These are phyloP conservation scores for Odontamblyopus rebecca DNA, from an alignment of 2,797 vertebrate species.

Conservation along the genomic window DNA sequence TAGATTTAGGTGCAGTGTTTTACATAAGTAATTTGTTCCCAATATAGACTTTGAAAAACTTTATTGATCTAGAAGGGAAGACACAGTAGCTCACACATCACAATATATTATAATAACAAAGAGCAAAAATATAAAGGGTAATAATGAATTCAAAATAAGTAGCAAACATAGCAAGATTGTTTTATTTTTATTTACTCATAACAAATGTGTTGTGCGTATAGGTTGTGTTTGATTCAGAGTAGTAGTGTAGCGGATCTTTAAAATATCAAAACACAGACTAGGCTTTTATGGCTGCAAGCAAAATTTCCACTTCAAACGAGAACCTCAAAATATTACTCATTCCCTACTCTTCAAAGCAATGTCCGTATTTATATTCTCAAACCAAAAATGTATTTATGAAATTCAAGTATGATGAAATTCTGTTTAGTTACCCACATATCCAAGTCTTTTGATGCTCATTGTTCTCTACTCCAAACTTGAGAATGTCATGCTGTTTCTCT, in stretches of 20 bases:
- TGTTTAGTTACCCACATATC: not conserved
- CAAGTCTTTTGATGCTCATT: conserved; percentile 9
- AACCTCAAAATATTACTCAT: not conserved
- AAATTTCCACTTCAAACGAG: not conserved
- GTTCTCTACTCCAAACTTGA: conserved; percentile 2
- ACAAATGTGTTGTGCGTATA: too few relatives aligned
- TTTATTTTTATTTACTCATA: too few relatives aligned
- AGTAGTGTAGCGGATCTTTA: not conserved
- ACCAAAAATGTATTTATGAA: not conserved
- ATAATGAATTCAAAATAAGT: too few relatives aligned
- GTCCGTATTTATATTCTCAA: not conserved
- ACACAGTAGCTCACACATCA: too few relatives aligned
- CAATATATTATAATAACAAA: too few relatives aligned
- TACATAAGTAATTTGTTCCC: too few relatives aligned
- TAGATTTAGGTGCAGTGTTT: too few relatives aligned
- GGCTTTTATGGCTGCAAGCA: not conserved
- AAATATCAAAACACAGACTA: not conserved
- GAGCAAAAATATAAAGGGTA: too few relatives aligned
- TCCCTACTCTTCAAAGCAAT: not conserved
- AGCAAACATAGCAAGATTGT: not conserved
- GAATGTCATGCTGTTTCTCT: conserved; percentile 16
- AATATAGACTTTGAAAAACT: not conserved
- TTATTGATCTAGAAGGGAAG: too few relatives aligned
- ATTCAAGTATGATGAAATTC: not conserved
- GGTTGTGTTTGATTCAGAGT: not conserved